Evolutionary conservation across 2,797 vertebrate species (phyloP), one percentile per base, ranked within the genome.

Genomic region (Lemur catta): DNA sequence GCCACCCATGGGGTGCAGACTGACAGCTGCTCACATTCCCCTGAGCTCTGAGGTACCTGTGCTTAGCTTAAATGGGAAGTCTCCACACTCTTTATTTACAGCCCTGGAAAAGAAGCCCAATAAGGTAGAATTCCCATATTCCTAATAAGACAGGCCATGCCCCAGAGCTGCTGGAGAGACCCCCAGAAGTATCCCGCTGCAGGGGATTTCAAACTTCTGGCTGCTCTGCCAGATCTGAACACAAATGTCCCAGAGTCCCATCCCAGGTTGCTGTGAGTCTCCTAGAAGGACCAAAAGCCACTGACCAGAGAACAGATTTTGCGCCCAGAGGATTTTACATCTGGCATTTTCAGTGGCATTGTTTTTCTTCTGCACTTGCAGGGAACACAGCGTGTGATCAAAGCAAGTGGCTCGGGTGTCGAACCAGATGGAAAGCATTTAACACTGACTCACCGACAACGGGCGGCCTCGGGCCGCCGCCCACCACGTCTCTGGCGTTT

Each of bases 391-490:
- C 43, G 13, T 46, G 13, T 10, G n/a, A 20, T 17, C 18, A 33
- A 35, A 35, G 71, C 12, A 18, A 38, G 26, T 0, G 15, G 26
- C 38, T 74, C 15, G 12, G 4, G 43, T 1, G 0, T 4, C 3
- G 6, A 63, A 2, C 38, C 85, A 41, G 12, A 3, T 0, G 46
- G 76, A 50, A 35, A 28, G 14, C 15, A 1, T 55, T 13, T 9
- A 4, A 4, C 0, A 0, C 20, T 35, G 35, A 26, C 48, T 71
- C 6, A 6, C 28, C 0, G 6, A 15, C 3, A 0, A 1, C 0
- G 0, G 12, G 18, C 59, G 15, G 17, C 20, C 59, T 7, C 9
- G 59, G 14, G 20, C 12, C 4, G n/a, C 1, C 0, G 0, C 28
- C 48, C 35, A 2, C 15, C 43, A 22, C 2, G 1, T 7, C 43